A percentile compares a stretch with the other conserved stretches of the same genome.
Evolutionary conservation across 2,113 vertebrate species (phyloP).

Genomic region (Dromaius novaehollandiae): DNA sequence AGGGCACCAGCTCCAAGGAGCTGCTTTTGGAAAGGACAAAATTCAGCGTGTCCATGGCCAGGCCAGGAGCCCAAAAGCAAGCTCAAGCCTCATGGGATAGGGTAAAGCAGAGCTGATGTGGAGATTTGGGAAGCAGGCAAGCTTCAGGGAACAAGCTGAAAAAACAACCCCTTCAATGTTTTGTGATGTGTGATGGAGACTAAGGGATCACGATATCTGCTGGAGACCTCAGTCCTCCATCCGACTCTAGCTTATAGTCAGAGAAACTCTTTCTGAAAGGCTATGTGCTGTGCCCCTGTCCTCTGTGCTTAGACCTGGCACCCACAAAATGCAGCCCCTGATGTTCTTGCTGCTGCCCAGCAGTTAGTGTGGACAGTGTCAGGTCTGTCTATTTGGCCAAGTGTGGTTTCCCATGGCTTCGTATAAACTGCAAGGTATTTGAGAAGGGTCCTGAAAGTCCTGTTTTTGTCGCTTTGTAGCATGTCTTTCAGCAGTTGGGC

Average conservation of each 20-base stretch:
- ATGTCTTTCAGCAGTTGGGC: background rate
- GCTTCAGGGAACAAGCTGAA: background rate
- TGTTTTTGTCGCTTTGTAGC: background rate
- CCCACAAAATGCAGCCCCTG: background rate
- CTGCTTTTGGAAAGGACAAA: background rate
- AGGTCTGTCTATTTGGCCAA: background rate
- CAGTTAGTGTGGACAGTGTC: background rate
- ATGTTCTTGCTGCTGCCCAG: background rate
- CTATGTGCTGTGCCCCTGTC: accelerated
- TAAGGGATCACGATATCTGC: background rate
- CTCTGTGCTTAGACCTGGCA: background rate
- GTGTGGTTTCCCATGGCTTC: background rate
- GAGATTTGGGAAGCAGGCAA: background rate
- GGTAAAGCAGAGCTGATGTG: background rate
- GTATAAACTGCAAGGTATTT: background rate
- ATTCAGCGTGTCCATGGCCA: background rate
- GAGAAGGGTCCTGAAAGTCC: background rate
- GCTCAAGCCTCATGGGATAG: background rate
- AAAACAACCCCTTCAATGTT: background rate
- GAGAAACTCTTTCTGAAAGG: background rate
- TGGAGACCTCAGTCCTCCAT: background rate
- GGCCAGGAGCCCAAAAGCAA: background rate
- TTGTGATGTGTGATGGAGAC: background rate
- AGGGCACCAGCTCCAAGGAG: background rate
- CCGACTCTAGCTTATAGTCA: background rate